Evolutionary conservation across 2,113 vertebrate genomes (phyloP), one percentile per base, ranked within the genome.

Genomic region (Tachycineta bicolor): DNA sequence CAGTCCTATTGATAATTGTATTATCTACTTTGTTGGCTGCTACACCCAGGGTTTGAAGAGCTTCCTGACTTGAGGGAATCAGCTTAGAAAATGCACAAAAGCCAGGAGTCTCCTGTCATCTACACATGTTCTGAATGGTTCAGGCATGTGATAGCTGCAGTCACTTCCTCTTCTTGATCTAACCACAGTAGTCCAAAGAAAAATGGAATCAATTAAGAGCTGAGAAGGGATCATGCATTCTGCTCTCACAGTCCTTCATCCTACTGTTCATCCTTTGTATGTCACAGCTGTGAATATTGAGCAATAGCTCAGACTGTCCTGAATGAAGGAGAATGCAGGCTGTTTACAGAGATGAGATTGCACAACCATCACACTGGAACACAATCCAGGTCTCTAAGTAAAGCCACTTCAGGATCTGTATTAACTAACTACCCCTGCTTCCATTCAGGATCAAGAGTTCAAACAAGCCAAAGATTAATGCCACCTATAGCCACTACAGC

Each of bases 311-410:
- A 69, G 49, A 18, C 47, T 79, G 55, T 67, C 62, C 75, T 65
- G 37, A 37, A 37, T 37, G 37, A 44, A 83, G 62, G 65, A 71
- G 63, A 89, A 79, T 4, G 9, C 24, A 74, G 85, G 4, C 90
- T 85, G 71, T 92, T 90, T 91, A 92, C 85, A 74, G 79, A 83
- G 49, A 87, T 60, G 23, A 73, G n/a, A 91, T 73, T 94, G 71
- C 59, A 80, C 74, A 91, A 76, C 60, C 52, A 53, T 31, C 71
- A 41, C 44, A 18, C 11, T 78, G 56, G 52, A 89, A 84, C 43
- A 47, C 23, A 79, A 4, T 8, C 52, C 41, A 39, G 43, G 37
- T n/a, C 63, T 81, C 63, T 7, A 78, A 93, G 73, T 8, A 90
- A 65, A 69, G 46, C 18, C 41, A 41, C 23, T 88, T 58, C 23